Evolutionary conservation across 35 echinoderm and acorn worm genomes (phyloP), one percentile per base, ranked within the genome.

Genomic region (Heliocidaris tuberculata): DNA sequence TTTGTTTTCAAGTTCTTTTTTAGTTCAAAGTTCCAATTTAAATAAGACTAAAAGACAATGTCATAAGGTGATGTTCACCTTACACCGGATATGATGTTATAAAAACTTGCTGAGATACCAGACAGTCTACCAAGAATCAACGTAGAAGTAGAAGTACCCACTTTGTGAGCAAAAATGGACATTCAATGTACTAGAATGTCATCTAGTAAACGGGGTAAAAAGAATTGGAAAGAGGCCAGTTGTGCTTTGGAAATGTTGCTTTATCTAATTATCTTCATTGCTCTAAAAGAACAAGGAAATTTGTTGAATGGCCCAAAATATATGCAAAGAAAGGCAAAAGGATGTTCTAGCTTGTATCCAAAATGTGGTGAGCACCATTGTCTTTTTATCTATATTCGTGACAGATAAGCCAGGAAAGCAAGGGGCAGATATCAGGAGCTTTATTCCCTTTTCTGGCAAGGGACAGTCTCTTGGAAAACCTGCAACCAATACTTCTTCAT

Each of bases 361-460:
- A 78, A n/a, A 78, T 24, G 65, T 78, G 52, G 0, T 56, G 15
- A 56, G 52, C 2, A 2, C 52, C 65, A 27, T 78, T 78, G 7
- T 10, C 12, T 71, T 78, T n/a, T 19, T 78, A n/a, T 78, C 27
- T 78, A n/a, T 78, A 56, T 56, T 56, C 11, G 7, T 78, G 65
- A 78, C 89, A 90, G 93, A 94, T n/a, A 86, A 96, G 27, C 92
- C 32, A 27, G 61, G 60, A 65, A 93, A 52, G 47, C 48, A 96
- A 86, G 85, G 35, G 1, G 94, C 42, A 29, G 95, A 96, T 71
- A 96, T 96, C 85, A 96, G 95, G 65, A 86, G 88, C 48, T 96
- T 96, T 52, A 93, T 96, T 60, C 70, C 95, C 17, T 96, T 96
- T 32, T 85, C 60, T 93, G 95, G 95, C 17, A 92, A 93, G 27